A percentile compares a stretch with the other conserved stretches of the same genome.
Conservation (phyloP, 2,797 vertebrate genomes). For the Xyrichtys novacula region DNA sequence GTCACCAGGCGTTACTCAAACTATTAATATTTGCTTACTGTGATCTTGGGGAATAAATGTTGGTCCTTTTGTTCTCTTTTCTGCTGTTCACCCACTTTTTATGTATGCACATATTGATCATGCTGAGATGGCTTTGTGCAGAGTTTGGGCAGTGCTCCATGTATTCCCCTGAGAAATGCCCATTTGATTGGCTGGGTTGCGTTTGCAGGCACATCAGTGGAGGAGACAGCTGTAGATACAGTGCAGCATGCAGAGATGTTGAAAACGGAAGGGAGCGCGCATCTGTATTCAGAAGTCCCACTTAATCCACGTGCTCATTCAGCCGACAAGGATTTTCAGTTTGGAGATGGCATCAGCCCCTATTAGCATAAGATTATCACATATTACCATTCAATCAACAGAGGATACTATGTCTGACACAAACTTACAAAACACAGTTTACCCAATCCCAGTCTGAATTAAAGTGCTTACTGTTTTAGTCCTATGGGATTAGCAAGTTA, state of each 20-base stretch:
- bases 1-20: slow-evolving; percentile 31
- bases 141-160: slow-evolving; percentile 60
- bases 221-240: slow-evolving; percentile 45
- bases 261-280: slow-evolving; percentile 31
- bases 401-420: slow-evolving; percentile 8
- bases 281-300: slow-evolving; percentile 66
- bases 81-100: slow-evolving; percentile 62
- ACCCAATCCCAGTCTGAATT: slow-evolving; percentile 6
- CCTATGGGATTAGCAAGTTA: slow-evolving; percentile 15
- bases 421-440: slow-evolving; percentile 38
- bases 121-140: slow-evolving; percentile 61
- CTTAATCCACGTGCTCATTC: slow-evolving; percentile 76
- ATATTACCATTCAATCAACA: slow-evolving; percentile 64
- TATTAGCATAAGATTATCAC: slow-evolving; percentile 77
- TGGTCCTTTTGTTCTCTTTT: slow-evolving; percentile 50
- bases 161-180: slow-evolving; percentile 44
- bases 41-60: slow-evolving; percentile 56
- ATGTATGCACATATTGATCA: slow-evolving; percentile 73
- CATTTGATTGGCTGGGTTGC: slow-evolving; percentile 55
- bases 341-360: slow-evolving; percentile 65
- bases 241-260: slow-evolving; percentile 40
- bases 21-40: slow-evolving; percentile 65
- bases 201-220: slow-evolving; percentile 45
- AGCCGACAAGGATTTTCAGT: slow-evolving; percentile 72
- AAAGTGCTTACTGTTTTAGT: slow-evolving; percentile 1